Base-by-base conservation (phyloP, 2,113 vertebrate species). In the Gobiocypris rarus region DNA sequence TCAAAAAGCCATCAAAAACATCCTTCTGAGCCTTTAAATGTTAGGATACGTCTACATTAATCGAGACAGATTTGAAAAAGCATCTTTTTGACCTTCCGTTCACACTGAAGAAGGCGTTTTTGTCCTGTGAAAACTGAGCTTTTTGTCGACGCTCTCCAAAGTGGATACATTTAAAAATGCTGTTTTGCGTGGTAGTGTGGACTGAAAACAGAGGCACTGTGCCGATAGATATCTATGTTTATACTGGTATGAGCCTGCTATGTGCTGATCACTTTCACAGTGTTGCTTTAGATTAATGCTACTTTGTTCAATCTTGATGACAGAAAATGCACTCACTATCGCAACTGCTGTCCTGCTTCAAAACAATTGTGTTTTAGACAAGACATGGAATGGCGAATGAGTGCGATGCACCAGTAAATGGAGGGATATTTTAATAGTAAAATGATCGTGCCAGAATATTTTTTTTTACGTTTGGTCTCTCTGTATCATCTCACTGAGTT, bases 11-110 rank as follows among this genome's bases (percentile, higher is more conserved):
- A 5, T 75, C 24, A 26, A 56, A 22, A 34, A 22, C 9, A 19
- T 70, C 74, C 74, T 77, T 67, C 19, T 19, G 59, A 28, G 48
- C 43, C 59, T 78, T 9, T 43, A 69, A 76, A 77, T 65, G 45
- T 74, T 9, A 74, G 11, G 24, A 31, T 19, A 9, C 6, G 63
- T 67, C 24, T 34, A 34, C 28, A 17, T 31, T 34, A 28, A 34
- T 34, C 28, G 11, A 15, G 14, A 34, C 17, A 17, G 14, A 67
- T 17, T 28, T 50, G 48, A 50, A 50, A 50, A 15, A 5, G 48
- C 13, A 15, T 31, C 11, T 67, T 34, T 59, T 24, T 59, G 58
- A 10, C 58, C n/a, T 59, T 26, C 8, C 10, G 9, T 59, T 24
- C 22, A 26, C 1, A 24, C n/a, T 59, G n/a, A n/a, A 59, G 58